Evolutionary conservation across 2,888 invertebrate genomes (phyloP), one percentile per base, ranked within the genome.

Genomic region (Meandrusa payeni): DNA sequence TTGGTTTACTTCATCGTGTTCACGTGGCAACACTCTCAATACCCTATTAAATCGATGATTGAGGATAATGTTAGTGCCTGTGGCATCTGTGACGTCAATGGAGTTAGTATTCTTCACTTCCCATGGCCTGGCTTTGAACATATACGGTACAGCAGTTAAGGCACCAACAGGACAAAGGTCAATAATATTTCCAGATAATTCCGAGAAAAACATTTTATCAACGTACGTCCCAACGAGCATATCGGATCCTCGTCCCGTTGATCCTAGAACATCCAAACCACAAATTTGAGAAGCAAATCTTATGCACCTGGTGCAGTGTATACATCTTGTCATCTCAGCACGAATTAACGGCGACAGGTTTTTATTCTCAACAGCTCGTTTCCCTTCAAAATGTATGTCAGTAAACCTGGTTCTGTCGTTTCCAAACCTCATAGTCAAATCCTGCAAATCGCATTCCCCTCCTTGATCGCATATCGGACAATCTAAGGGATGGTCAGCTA

Each of bases 401-500:
- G 94, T 93, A 64, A 97, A 98, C 40, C 98, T 90, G 6, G 97
- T 95, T 46, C 97, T 91, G 78, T 95, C 98, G 60, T 92, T 97
- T 48, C 99, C 99, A 75, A 98, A 99, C 7, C 95, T 95, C 96
- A 99, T 97, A 4, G 98, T 95, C 73, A 99, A 96, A 85, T 99
- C 99, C 88, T 99, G 97, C 19, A 96, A 89, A 79, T 96, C 96
- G 61, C 96, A 96, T 76, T 96, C 96, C 0, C 96, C 96, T 12
- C 96, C 96, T 83, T 99, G 99, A 80, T 99, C 99, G 80, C 99
- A 99, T 77, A 99, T 99, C 2, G 99, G 99, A 72, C 99, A 99
- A 88, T 99, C 99, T 26, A 99, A 85, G 0, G 99, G 99, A 85
- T 99, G 99, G 66, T 99, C 98, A 46, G 97, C 93, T 11, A 99